Evolutionary conservation across 2,888 invertebrate genomes (phyloP).

Genomic region (Mimas tiliae): DNA sequence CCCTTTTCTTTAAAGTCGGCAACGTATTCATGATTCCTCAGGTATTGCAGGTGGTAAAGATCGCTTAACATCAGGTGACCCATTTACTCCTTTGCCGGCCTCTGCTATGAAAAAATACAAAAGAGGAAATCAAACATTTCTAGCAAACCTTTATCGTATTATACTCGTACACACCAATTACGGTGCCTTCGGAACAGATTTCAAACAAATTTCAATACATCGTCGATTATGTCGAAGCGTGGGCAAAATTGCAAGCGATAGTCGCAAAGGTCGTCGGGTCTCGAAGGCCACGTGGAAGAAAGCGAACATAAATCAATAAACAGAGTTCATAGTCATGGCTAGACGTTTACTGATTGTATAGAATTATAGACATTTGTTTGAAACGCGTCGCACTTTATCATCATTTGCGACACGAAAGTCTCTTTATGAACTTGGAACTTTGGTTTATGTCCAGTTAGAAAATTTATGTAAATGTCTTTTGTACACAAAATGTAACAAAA

Average conservation of each 20-base stretch:
- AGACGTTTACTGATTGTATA: conserved; percentile 11
- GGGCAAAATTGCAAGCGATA: conserved; percentile 5
- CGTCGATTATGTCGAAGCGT: background rate
- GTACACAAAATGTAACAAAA: no score
- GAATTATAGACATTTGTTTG: conserved; percentile 4
- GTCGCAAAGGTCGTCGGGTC: conserved; percentile 3
- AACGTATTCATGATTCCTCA: no score
- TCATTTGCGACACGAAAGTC: background rate
- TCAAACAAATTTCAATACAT: background rate
- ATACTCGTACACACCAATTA: background rate
- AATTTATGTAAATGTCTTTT: no score
- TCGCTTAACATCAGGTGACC: no score
- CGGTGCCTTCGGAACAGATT: background rate
- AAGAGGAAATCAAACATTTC: no score
- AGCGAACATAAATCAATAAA: conserved; percentile 11
- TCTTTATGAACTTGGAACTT: background rate
- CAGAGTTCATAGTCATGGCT: background rate
- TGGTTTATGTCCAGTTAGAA: background rate
- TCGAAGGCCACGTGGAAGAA: conserved; percentile 10
- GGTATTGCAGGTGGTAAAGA: no score
- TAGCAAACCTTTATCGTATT: background rate
- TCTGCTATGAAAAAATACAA: no score
- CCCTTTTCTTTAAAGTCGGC: no score
- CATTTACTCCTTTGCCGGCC: no score
- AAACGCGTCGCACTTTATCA: background rate